Evolutionary conservation across 2,113 vertebrate genomes (phyloP).

Genomic region (Marmota monax): DNA sequence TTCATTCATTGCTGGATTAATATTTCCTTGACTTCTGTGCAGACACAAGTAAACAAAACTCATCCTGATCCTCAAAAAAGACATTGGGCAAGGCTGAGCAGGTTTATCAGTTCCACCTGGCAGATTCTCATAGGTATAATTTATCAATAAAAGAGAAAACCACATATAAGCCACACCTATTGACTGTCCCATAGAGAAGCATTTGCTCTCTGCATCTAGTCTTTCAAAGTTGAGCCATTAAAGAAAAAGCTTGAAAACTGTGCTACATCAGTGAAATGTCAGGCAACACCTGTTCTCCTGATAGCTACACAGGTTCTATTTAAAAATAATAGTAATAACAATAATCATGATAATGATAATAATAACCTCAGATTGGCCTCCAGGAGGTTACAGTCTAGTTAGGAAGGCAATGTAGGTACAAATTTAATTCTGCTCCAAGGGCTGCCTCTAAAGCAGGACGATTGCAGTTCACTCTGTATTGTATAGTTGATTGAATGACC

Average conservation of each 20-base stretch:
- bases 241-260: background rate
- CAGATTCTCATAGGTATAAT: background rate
- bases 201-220: background rate
- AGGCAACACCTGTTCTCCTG: background rate
- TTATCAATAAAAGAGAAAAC: background rate
- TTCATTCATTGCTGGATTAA: background rate
- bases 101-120: background rate
- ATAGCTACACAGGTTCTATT: background rate
- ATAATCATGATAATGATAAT: background rate
- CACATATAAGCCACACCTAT: background rate
- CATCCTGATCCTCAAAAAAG: background rate
- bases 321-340: background rate
- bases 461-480: background rate
- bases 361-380: background rate
- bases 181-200: background rate
- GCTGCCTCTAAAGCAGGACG: background rate
- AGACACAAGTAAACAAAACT: background rate
- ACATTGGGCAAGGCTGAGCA: background rate
- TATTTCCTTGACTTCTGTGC: background rate
- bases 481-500: background rate
- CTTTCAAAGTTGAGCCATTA: background rate
- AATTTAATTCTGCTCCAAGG: slow-evolving; percentile 7
- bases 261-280: background rate
- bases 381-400: background rate
- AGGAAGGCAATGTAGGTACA: background rate